phyloP scores from a whole-genome alignment of 2,888 invertebrate genomes.

The Eremobia ochroleuca region DNA sequence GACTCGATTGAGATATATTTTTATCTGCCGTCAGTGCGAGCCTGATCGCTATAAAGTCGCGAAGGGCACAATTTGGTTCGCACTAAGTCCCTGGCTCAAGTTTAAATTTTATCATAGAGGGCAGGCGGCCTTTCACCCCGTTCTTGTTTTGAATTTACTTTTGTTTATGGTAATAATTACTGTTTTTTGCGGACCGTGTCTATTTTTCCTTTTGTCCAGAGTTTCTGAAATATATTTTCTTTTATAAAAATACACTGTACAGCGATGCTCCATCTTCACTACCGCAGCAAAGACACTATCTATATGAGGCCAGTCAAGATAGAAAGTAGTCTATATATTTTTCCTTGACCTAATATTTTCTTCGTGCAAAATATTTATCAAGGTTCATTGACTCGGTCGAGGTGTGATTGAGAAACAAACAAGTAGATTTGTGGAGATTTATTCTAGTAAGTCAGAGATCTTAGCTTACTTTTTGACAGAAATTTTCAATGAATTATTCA shows the following conservation, averaged over 20 bases:
- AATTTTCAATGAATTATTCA: neutral
- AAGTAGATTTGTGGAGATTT: conserved; percentile 22
- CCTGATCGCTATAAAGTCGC: conserved; percentile 67
- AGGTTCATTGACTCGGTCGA: conserved; percentile 52
- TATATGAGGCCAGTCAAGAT: conserved; percentile 49
- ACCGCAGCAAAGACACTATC: conserved; percentile 36
- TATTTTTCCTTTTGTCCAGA: conserved; percentile 4
- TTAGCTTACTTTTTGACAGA: neutral
- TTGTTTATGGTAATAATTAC: conserved; percentile 33
- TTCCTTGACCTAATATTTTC: conserved; percentile 56
- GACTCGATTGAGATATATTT: conserved; percentile 62
- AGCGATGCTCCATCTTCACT: conserved; percentile 25
- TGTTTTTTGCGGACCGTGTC: neutral
- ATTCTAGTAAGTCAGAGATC: conserved; percentile 2
- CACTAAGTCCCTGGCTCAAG: conserved; percentile 22
- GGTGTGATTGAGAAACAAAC: conserved; percentile 48
- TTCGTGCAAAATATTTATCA: conserved; percentile 49
- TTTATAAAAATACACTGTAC: conserved; percentile 22
- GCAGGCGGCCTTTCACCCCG: conserved; percentile 66
- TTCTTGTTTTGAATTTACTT: conserved; percentile 53
- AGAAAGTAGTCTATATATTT: conserved; percentile 38
- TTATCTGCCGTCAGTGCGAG: conserved; percentile 56
- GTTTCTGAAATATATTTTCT: conserved; percentile 13
- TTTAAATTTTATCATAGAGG: conserved; percentile 65
- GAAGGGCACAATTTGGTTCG: conserved; percentile 61